These are phyloP conservation scores for Torymus texanus DNA, from an alignment of 2,888 invertebrate genomes.

Conservation along the genomic window DNA sequence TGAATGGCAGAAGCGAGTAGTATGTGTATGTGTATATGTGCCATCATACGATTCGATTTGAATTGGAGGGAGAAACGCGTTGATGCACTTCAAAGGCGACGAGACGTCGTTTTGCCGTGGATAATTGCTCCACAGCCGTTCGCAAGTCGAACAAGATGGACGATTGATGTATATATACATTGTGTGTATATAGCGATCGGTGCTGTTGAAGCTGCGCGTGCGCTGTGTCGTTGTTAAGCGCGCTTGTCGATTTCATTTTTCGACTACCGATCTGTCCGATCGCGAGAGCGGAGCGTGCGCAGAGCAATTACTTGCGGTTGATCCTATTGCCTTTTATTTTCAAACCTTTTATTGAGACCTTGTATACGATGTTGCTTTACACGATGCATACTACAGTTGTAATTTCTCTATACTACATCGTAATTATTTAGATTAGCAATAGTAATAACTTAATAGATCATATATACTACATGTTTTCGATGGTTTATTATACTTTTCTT, in stretches of 20 bases:
- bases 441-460: too few relatives aligned
- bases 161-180: constrained; percentile 38
- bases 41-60: constrained; percentile 33
- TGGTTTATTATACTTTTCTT: too few relatives aligned
- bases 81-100: constrained; percentile 38
- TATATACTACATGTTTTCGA: too few relatives aligned
- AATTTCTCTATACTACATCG: too few relatives aligned
- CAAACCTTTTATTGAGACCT: neutral
- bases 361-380: too few relatives aligned
- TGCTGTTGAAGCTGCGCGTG: neutral
- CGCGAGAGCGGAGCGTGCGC: constrained; percentile 18
- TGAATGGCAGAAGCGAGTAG: constrained; percentile 28
- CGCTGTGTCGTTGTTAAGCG: neutral
- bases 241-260: neutral
- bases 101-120: constrained; percentile 42
- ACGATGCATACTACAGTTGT: too few relatives aligned
- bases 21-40: neutral
- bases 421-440: too few relatives aligned
- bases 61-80: neutral
- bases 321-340: neutral
- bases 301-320: constrained; percentile 28
- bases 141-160: constrained; percentile 22
- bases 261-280: constrained; percentile 24
- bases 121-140: constrained; percentile 44
- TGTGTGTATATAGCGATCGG: neutral